Evolutionary conservation across 64 coral and sea anemone genomes (phyloP), one percentile per base, ranked within the genome.

Genomic region (Dendrophyllia cribrosa): DNA sequence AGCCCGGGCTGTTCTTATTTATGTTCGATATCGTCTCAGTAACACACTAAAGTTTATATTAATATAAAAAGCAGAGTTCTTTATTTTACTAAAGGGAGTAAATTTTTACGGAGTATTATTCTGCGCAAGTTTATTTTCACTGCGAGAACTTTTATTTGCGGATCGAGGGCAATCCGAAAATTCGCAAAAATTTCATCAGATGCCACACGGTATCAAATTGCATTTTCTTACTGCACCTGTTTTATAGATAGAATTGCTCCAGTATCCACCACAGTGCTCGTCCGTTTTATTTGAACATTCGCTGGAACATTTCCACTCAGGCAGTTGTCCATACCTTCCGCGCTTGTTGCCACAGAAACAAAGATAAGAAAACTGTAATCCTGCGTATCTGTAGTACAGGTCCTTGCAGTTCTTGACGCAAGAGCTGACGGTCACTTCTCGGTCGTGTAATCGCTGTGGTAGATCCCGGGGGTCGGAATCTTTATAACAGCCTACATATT

Each of bases 341-440:
- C 87, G 86, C 49, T 82, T 86, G 47, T 98, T 87, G 23, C 97
- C 97, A 83, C 97, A 98, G 88, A 98, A 98, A 68, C 97, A 98
- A 12, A 98, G 91, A 81, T 98, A 98, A 9, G 97, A 91, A 16
- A 96, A 98, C 68, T 98, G 97, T 20, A 98, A 64, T 0, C 94
- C 97, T 2, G 97, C 91, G 56, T 90, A 98, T 75, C 91, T 65
- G 72, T 91, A 96, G 71, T 91, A 93, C 75, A 96, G 90, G 86
- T 93, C 76, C 76, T 93, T 93, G 13, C 97, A 98, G 59, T 83
- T 95, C 46, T 90, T 91, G 5, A 93, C 91, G 46, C 97, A 98
- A 4, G 87, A 83, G 12, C 67, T 68, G 2, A 95, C 88, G 10
- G 89, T 98, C 43, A 89, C 91, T 24, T 94, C 83, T 20, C 86